Evolutionary conservation across 2,888 invertebrate species (phyloP), one percentile per base, ranked within the genome.

Genomic region (Buathra laborator): DNA sequence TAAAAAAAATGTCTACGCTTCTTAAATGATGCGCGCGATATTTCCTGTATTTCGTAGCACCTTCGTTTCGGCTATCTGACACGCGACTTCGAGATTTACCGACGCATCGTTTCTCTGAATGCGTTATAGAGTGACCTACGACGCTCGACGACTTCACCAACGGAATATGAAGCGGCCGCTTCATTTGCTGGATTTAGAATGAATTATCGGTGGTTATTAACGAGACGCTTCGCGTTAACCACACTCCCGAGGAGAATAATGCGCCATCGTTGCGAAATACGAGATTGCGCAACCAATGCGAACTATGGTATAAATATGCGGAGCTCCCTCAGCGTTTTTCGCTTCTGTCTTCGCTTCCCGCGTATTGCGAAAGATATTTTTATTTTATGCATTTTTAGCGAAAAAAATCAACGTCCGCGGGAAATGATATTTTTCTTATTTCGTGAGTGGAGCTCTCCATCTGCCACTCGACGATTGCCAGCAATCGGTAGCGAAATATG

Each of bases 171-270:
- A 53, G 71, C 56, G 32, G 43, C 1, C 56, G 88, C 86, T 89
- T 90, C 88, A 87, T 90, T 90, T 86, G 88, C 89, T 86, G 89
- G 88, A 90, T 90, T 91, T 90, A 90, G 88, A 91, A 91, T 91
- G 91, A 91, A 91, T 91, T 91, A 91, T 89, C 89, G 91, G 81
- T 48, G 88, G 24, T 88, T 88, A 90, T 90, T 89, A 90, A 89
- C 83, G 86, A 84, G 75, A 53, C 79, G 53, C 84, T 29, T 62
- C 76, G 74, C 53, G 53, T 70, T 68, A 16, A 53, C 16, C 59
- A 16, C 16, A 24, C 24, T 3, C 14, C 37, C 37, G 14, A 44
- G 24, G 24, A 86, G 88, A 72, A 86, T 84, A 81, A 82, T 72
- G 70, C 67, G 77, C 83, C 68, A 53, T 75, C 32, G 59, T 77